Conservation (phyloP, 1,140 invertebrate species). For the Anagrus nilaparvatae region DNA sequence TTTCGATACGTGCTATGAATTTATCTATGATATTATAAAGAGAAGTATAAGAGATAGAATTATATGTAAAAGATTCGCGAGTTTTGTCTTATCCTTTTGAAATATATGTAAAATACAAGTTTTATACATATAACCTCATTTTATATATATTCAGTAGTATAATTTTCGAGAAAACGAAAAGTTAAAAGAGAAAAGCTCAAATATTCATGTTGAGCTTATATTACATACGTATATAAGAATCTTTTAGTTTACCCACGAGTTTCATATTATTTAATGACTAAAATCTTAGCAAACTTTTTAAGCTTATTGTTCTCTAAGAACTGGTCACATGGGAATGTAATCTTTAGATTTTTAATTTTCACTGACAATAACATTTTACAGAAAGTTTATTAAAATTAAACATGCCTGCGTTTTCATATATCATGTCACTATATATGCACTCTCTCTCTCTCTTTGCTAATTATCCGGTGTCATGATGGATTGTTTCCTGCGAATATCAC, state of each 20-base stretch:
- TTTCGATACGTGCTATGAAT: too few species aligned
- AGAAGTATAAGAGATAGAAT: too few species aligned
- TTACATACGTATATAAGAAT: too few species aligned
- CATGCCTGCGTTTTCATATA: conserved; percentile 29
- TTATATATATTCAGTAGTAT: too few species aligned
- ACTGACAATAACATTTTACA: background rate
- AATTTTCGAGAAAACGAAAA: too few species aligned
- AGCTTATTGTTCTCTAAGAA: conserved; percentile 32
- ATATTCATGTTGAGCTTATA: too few species aligned
- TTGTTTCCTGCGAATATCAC: conserved; percentile 33
- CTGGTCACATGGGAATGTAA: conserved; percentile 26
- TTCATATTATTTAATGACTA: conserved; percentile 30
- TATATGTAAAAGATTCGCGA: too few species aligned
- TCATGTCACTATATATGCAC: conserved; percentile 32
- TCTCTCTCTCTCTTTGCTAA: conserved; percentile 29
- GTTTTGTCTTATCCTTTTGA: too few species aligned
- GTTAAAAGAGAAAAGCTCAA: too few species aligned
- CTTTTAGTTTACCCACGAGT: conserved; percentile 34
- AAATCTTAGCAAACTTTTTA: conserved; percentile 29
- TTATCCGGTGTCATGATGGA: conserved; percentile 36
- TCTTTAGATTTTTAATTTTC: background rate
- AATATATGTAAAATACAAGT: too few species aligned
- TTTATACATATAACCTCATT: too few species aligned
- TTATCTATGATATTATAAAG: too few species aligned
- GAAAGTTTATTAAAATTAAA: conserved; percentile 3